Evolutionary conservation across 1,140 invertebrate genomes (phyloP).

Genomic region (Anastatus disparis): DNA sequence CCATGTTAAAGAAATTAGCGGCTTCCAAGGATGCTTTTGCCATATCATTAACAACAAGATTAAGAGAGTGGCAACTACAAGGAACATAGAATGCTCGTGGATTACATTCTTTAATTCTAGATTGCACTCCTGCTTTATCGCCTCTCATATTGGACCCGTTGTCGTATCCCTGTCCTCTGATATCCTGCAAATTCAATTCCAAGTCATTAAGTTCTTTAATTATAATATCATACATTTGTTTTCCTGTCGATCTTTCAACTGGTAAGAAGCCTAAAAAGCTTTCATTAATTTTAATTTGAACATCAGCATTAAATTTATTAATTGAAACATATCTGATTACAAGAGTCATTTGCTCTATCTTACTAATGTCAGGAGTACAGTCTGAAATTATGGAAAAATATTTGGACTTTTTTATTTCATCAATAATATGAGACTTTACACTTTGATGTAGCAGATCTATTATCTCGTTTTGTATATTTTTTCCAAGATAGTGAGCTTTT

Average conservation of each 20-base stretch:
- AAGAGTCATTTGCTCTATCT: slow-evolving; percentile 22
- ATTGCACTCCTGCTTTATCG: neutral
- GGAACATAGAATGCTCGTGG: neutral
- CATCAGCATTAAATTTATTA: slow-evolving; percentile 21
- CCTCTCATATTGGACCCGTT: slow-evolving; percentile 19
- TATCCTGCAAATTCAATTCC: slow-evolving; percentile 14
- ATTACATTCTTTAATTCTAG: neutral
- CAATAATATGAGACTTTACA: slow-evolving; percentile 1
- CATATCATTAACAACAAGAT: slow-evolving; percentile 43
- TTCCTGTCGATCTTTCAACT: slow-evolving; percentile 24
- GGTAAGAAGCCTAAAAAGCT: slow-evolving; percentile 25
- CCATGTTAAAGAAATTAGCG: slow-evolving; percentile 44
- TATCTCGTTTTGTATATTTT: slow-evolving; percentile 17
- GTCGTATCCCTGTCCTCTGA: slow-evolving; percentile 26
- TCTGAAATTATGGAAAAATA: slow-evolving; percentile 10
- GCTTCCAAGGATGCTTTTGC: slow-evolving; percentile 37
- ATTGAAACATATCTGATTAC: slow-evolving; percentile 16
- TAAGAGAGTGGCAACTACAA: neutral
- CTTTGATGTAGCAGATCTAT: slow-evolving; percentile 3
- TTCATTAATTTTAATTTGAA: slow-evolving; percentile 33
- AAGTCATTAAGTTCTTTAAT: slow-evolving; percentile 8
- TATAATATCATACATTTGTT: slow-evolving; percentile 6
- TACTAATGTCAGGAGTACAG: slow-evolving; percentile 23
- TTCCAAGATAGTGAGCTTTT: no score
- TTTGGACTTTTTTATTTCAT: neutral